Evolutionary conservation across 92 coral and sea anemone genomes (phyloP).

Genomic region (Porites evermanni): DNA sequence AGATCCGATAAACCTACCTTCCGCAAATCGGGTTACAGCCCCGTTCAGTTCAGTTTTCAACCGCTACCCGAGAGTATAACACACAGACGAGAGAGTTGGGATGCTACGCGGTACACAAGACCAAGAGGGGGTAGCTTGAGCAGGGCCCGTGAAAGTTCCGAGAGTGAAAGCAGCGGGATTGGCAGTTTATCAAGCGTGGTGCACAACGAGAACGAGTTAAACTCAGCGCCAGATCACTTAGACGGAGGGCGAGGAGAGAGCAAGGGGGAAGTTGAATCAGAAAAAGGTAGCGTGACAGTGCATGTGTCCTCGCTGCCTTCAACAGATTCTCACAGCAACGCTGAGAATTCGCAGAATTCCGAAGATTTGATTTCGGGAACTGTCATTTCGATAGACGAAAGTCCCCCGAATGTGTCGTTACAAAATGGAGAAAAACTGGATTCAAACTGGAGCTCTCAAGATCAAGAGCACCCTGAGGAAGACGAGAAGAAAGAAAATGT

Average conservation of each 20-base stretch:
- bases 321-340: not conserved
- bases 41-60: constrained; percentile 38
- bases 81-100: constrained; percentile 26
- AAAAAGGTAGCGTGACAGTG: not conserved
- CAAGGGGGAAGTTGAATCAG: not conserved
- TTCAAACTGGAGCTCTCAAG: constrained; percentile 9
- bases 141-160: constrained; percentile 8
- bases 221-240: not conserved
- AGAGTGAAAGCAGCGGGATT: constrained; percentile 24
- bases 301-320: not conserved
- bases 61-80: constrained; percentile 47
- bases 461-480: constrained; percentile 21
- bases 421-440: not conserved
- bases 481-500: constrained; percentile 16
- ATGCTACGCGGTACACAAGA: constrained; percentile 2
- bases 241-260: not conserved
- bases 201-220: not conserved
- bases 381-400: not conserved
- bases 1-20: constrained; percentile 6
- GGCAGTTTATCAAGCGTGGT: constrained; percentile 3
- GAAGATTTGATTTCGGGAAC: constrained; percentile 17
- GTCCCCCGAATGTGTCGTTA: not conserved
- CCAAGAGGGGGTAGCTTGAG: not conserved
- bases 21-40: constrained; percentile 33
- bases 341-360: constrained; percentile 10